Percentiles rank a stretch among this genome's conserved stretches.
These are phyloP conservation scores for Scaptomyza polygonia DNA, from an alignment of 2,888 invertebrate species.

Conservation along the genomic window DNA sequence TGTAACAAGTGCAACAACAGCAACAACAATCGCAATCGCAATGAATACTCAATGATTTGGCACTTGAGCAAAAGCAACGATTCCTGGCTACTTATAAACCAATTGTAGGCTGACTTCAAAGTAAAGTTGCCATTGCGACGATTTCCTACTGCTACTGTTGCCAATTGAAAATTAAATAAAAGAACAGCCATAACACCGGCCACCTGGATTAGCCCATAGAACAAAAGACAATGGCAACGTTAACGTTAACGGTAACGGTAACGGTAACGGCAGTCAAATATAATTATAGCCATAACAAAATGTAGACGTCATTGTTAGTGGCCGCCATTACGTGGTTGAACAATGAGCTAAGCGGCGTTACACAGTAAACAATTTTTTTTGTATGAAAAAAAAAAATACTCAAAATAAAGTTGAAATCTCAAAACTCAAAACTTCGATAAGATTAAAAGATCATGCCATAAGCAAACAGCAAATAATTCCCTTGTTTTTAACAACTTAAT, in stretches of 20 bases:
- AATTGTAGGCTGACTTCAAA: constrained; percentile 57
- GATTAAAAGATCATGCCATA: too few relatives aligned
- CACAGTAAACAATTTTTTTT: constrained; percentile 4
- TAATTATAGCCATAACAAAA: constrained; percentile 77
- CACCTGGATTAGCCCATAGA: constrained; percentile 72
- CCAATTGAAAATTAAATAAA: constrained; percentile 74
- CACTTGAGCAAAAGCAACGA: constrained; percentile 62
- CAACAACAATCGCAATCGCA: constrained; percentile 24
- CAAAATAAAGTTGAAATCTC: too few relatives aligned
- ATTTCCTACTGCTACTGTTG: too few relatives aligned
- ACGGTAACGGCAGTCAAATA: constrained; percentile 74
- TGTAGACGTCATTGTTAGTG: constrained; percentile 69
- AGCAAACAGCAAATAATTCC: too few relatives aligned
- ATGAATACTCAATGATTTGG: constrained; percentile 62
- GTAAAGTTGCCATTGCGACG: too few relatives aligned
- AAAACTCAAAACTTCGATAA: too few relatives aligned
- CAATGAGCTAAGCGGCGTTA: constrained; percentile 45
- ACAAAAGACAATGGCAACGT: constrained; percentile 28
- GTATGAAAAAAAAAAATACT: too few relatives aligned
- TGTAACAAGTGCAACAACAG: constrained; percentile 53
- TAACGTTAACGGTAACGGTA: neutral
- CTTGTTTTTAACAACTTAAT: neutral
- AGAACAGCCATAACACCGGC: constrained; percentile 49
- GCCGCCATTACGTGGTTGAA: constrained; percentile 42
- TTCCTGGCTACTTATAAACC: constrained; percentile 42